Base-by-base conservation (phyloP, 1,140 invertebrate species). In the Armadillidium nasatum region DNA sequence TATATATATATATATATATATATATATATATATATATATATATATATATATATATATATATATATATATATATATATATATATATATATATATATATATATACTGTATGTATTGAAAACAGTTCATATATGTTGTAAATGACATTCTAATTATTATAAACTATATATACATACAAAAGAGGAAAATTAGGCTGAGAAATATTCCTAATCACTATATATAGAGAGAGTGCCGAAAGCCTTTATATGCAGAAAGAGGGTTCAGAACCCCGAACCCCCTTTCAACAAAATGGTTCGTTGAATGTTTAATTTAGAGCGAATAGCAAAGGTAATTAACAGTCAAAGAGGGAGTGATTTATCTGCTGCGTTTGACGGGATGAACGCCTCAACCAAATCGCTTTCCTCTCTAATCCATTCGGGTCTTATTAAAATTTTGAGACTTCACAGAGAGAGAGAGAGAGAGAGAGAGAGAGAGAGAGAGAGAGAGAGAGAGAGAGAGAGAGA, bases 341-440 rank as follows among this genome's bases (percentile, higher is more conserved):
- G n/a, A 50, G 46, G 15, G 15, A 50, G 46, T 50, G 46, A 50
- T 50, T 15, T 50, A 50, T 50, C 46, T 50, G 9, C 9, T 50
- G 46, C 46, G 46, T 50, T 50, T 50, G 46, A 50, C 46, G 46
- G 46, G 46, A 50, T 50, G 46, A 50, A 50, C 46, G 46, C 46
- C 46, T 50, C 46, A 10, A 15, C 9, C 9, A 10, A 9, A 15
- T 10, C 9, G 15, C 15, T 50, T 15, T 50, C 46, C n/a, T n/a
- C n/a, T 50, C 15, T n/a, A n/a, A n/a, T n/a, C n/a, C n/a, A n/a
- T n/a, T n/a, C n/a, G 9, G 46, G 46, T 15, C 46, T 50, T 50
- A 50, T 50, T 50, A 50, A 50, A 50, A 50, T 50, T 50, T 50
- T n/a, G n/a, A n/a, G n/a, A n/a, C n/a, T n/a, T 50, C 46, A 50